Base-by-base conservation (phyloP, 2,113 vertebrate species). In the Lophotis ruficrista region DNA sequence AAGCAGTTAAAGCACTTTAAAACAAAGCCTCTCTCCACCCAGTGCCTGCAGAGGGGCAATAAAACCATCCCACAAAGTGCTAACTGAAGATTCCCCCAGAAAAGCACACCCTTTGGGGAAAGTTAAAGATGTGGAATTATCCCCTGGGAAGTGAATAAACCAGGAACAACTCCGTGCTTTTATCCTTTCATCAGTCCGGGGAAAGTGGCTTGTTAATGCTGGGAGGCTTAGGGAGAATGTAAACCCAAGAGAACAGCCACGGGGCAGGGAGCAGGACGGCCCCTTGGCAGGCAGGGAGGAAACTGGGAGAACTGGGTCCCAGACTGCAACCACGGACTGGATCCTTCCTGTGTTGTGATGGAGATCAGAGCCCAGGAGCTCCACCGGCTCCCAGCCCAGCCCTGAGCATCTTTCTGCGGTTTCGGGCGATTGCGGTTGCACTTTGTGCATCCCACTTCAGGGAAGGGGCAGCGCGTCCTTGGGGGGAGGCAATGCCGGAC, bases 1-100 rank as follows among this genome's bases (percentile, higher is more conserved):
- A 89, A 96, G 90, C 79, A 62, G 79, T 88, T 83, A 92, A 88
- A 96, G 80, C 64, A 45, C 43, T 94, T 92, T 41, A 64, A 81
- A 94, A 81, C 68, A 87, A 95, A 96, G 60, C 76, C 33, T 92
- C 27, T 83, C 76, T 41, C 41, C 65, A 81, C 14, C 33, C 72
- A 30, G 72, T 5, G 58, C 87, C 87, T 95, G 68, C 64, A 75
- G 51, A 94, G 71, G 11, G 58, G 84, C 94, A 93, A 81, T 97
- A 96, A 97, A 96, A 71, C 35, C 69, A 45, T 60, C 80, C 60
- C 57, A 88, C 94, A 65, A 72, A 94, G 61, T 21, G 47, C 62
- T 41, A 41, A 68, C n/a, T 15, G 6, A 20, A 78, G 58, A 73
- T n/a, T 45, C 54, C 88, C 50, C 12, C 56, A 25, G 83, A 77